Conservation (phyloP, 2,888 invertebrate species). For the Hirtodrosophila cameraria region DNA sequence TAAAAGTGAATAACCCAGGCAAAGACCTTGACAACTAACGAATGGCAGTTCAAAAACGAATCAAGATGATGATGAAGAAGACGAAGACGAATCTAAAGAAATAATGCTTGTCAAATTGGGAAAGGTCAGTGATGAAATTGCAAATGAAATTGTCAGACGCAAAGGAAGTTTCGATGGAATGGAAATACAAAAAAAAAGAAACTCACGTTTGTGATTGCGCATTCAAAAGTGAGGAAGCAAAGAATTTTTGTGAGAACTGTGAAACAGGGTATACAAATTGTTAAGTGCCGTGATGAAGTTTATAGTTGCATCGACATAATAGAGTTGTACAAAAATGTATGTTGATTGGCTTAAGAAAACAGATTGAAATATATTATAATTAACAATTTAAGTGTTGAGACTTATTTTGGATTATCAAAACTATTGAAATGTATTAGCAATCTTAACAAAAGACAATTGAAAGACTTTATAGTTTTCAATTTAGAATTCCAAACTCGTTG, state of each 20-base stretch:
- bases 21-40: slow-evolving; percentile 60
- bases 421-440: too few relatives aligned
- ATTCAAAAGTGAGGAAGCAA: neutral
- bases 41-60: slow-evolving; percentile 7
- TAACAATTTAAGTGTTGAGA: too few relatives aligned
- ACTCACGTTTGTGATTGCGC: neutral
- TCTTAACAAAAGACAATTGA: too few relatives aligned
- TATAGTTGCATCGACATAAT: neutral
- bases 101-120: neutral
- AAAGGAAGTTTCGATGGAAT: neutral
- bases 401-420: too few relatives aligned
- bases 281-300: neutral
- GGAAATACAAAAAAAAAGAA: neutral
- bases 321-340: too few relatives aligned
- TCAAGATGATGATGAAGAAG: too few relatives aligned
- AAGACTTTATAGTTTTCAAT: too few relatives aligned
- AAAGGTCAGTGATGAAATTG: slow-evolving; percentile 32
- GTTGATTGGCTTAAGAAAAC: too few relatives aligned
- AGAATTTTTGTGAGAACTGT: neutral
- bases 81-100: neutral
- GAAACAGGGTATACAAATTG: neutral
- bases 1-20: slow-evolving; percentile 54
- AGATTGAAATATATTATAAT: too few relatives aligned
- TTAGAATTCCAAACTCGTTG: too few relatives aligned
- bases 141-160: neutral